phyloP scores from a whole-genome alignment of 2,888 invertebrate species.

The Carcina quercana region DNA sequence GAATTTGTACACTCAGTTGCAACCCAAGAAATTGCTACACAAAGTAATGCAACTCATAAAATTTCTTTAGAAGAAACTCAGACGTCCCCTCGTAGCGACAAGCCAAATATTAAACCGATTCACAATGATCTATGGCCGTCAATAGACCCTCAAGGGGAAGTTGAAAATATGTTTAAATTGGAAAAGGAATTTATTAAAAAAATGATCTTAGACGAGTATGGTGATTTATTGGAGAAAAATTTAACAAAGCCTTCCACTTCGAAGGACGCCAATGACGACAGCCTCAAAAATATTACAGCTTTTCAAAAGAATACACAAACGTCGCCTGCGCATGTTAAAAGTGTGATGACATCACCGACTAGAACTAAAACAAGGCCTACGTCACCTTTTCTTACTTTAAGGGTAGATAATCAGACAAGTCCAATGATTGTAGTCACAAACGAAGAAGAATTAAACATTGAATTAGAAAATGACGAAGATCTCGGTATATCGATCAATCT shows the following conservation, averaged over 20 bases:
- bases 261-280: slow-evolving; percentile 25
- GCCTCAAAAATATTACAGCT: slow-evolving; percentile 33
- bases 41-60: slow-evolving; percentile 43
- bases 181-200: slow-evolving; percentile 65
- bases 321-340: slow-evolving; percentile 56
- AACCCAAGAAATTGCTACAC: slow-evolving; percentile 58
- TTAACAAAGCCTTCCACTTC: slow-evolving; percentile 54
- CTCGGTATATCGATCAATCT: slow-evolving; percentile 53
- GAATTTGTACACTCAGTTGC: slow-evolving; percentile 59
- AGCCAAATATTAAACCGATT: slow-evolving; percentile 41
- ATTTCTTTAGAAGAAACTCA: slow-evolving; percentile 61
- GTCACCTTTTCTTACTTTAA: slow-evolving; percentile 45
- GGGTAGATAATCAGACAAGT: slow-evolving; percentile 52
- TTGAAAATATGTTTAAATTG: slow-evolving; percentile 52
- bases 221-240: slow-evolving; percentile 50
- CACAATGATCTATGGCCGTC: slow-evolving; percentile 55
- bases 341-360: slow-evolving; percentile 64
- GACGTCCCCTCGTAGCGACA: slow-evolving; percentile 50
- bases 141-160: slow-evolving; percentile 46
- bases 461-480: slow-evolving; percentile 30
- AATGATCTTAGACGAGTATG: slow-evolving; percentile 56
- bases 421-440: slow-evolving; percentile 35
- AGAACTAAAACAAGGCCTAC: slow-evolving; percentile 58
- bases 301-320: slow-evolving; percentile 64
- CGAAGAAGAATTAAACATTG: slow-evolving; percentile 29